Conservation (phyloP, 2,797 vertebrate species). For the Leptatherina wallacei region DNA sequence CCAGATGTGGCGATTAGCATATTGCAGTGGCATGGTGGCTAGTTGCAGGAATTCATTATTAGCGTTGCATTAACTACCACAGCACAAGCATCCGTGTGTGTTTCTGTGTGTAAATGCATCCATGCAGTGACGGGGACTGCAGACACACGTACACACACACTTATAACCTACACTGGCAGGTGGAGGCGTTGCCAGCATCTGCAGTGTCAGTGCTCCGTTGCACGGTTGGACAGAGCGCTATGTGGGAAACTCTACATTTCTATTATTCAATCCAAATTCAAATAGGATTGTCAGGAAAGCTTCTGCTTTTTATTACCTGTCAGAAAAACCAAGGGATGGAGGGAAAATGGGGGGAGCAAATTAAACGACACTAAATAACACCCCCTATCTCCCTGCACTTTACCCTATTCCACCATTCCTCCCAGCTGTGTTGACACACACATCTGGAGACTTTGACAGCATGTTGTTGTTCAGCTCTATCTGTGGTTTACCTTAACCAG, state of each 20-base stretch:
- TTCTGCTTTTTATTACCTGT: slow-evolving; percentile 79
- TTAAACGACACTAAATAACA: slow-evolving; percentile 79
- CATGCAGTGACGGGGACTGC: not conserved
- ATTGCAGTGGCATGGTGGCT: slow-evolving; percentile 47
- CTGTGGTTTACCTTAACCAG: slow-evolving; percentile 59
- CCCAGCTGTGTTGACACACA: slow-evolving; percentile 24
- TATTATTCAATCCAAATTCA: slow-evolving; percentile 84
- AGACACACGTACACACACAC: not conserved
- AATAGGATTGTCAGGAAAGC: slow-evolving; percentile 79
- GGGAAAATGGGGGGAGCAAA: slow-evolving; percentile 71
- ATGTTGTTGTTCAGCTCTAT: slow-evolving; percentile 62
- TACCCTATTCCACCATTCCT: slow-evolving; percentile 48
- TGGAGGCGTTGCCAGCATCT: slow-evolving; percentile 34
- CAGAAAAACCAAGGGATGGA: slow-evolving; percentile 74
- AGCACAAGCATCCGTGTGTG: slow-evolving; percentile 40
- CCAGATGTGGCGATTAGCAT: slow-evolving; percentile 38
- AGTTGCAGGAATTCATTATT: slow-evolving; percentile 54
- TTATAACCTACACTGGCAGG: slow-evolving; percentile 26
- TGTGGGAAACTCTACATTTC: slow-evolving; percentile 68
- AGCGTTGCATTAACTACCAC: slow-evolving; percentile 54
- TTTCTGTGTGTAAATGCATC: slow-evolving; percentile 3
- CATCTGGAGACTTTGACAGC: slow-evolving; percentile 65
- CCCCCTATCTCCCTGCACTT: slow-evolving; percentile 55
- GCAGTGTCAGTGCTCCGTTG: slow-evolving; percentile 40
- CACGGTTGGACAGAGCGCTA: slow-evolving; percentile 66